These are phyloP conservation scores for Seladonia tumulorum DNA, from an alignment of 2,888 invertebrate species.

Conservation along the genomic window DNA sequence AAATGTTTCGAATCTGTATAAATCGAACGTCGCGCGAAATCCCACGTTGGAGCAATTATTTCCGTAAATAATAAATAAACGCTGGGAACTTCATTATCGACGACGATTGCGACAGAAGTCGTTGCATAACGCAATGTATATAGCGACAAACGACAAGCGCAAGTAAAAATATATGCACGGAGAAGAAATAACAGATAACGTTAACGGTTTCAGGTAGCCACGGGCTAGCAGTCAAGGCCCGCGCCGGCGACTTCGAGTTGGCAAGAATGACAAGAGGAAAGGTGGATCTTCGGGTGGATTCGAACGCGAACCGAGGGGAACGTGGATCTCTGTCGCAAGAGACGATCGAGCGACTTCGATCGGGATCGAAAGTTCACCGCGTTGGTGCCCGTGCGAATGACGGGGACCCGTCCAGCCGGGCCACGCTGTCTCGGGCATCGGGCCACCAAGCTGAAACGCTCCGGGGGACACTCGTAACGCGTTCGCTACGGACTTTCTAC, in stretches of 20 bases:
- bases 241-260: neutral
- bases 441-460: neutral
- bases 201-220: neutral
- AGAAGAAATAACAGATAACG: neutral
- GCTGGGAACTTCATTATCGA: neutral
- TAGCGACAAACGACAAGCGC: neutral
- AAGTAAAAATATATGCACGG: neutral
- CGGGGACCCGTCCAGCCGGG: neutral
- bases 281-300: neutral
- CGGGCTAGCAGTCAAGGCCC: neutral
- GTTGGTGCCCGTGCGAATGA: neutral
- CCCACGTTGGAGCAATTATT: neutral
- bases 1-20: neutral
- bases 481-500: slow-evolving; percentile 43
- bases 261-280: neutral
- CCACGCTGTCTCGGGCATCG: neutral
- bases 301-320: neutral
- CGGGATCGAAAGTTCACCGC: neutral
- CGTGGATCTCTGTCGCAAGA: neutral
- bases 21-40: neutral
- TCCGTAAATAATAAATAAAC: neutral
- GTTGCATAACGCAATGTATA: neutral
- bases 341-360: neutral
- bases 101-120: neutral
- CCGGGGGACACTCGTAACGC: slow-evolving; percentile 8